Percentiles rank a stretch among this genome's conserved stretches.
phyloP scores from a whole-genome alignment of 37 sponge, comb jelly and placozoan genomes.

The Oscarella lobularis region DNA sequence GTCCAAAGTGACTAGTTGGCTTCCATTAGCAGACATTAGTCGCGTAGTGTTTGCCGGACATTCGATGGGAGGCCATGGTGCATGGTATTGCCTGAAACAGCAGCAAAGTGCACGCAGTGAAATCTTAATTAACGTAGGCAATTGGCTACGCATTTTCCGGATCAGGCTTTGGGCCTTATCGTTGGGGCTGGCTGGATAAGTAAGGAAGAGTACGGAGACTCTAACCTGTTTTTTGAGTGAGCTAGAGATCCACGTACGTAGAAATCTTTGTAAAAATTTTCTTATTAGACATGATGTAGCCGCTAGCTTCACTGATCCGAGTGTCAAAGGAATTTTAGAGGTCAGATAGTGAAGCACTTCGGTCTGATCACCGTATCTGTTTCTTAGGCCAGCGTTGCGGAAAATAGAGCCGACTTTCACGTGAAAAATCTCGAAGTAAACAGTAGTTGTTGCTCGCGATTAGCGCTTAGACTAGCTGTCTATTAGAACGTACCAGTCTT shows the following conservation, averaged over 20 bases:
- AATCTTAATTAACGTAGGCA: not conserved
- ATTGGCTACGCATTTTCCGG: slow-evolving; percentile 6
- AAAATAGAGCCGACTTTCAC: not conserved
- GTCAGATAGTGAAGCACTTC: not conserved
- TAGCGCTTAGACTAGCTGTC: not conserved
- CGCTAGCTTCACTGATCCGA: not conserved
- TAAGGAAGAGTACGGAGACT: slow-evolving; percentile 5
- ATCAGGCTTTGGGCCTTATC: not conserved
- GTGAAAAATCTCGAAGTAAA: not conserved
- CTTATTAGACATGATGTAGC: slow-evolving; percentile 3
- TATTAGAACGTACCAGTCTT: not conserved
- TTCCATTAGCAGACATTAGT: not conserved
- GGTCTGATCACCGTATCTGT: slow-evolving; percentile 3
- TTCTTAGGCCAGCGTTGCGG: not conserved
- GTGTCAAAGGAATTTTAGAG: not conserved
- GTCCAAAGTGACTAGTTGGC: not conserved
- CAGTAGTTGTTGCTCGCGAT: not conserved
- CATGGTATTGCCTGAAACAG: not conserved
- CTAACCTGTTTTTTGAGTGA: not conserved
- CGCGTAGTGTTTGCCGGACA: slow-evolving; percentile 4
- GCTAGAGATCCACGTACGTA: not conserved
- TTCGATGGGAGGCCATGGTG: slow-evolving; percentile 8
- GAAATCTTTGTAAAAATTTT: not conserved
- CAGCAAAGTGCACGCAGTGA: not conserved
- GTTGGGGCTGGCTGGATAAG: not conserved